Evolutionary conservation across 64 coral and sea anemone species (phyloP), one percentile per base, ranked within the genome.

Genomic region (Actinia equina): DNA sequence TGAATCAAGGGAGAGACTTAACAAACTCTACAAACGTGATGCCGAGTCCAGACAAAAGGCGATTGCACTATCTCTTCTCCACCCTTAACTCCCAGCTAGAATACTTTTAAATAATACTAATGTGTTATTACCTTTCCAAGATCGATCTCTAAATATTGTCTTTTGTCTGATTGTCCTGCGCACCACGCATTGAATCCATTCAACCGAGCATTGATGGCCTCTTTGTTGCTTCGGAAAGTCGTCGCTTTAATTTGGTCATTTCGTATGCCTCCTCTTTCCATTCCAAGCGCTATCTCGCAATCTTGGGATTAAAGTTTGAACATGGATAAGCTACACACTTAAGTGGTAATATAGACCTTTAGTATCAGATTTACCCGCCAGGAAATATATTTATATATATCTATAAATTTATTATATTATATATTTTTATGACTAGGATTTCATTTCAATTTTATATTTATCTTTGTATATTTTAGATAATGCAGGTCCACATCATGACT

Each of bases 71-170:
- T 2, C 46, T 4, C 46, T 49, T 1, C 46, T 4, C 46, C 46
- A 49, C 30, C 46, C 4, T 49, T 49, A 8, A 49, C 7, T 49
- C 46, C 46, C 46, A 49, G 7, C 52, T 6, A 6, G 37, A 85
- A 20, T 57, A 85, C 57, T 22, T 57, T 19, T 13, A 59, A 57
- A 12, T n/a, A 3, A 16, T 52, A 15, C 52, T 45, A 23, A 58
- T n/a, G 7, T 44, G 15, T 26, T 17, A 2, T 79, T 80, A 88
- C 78, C 57, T 80, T 64, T 18, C 87, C 87, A 57, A 88, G 87
- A 37, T 88, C 87, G 14, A 88, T 87, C 43, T 88, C 77, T 16
- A 88, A 37, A 17, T 62, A 60, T 63, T 79, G 71, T 41, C 62
- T 22, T 64, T 74, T 88, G 22, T 88, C 41, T 17, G 8, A 44